Evolutionary conservation across 2,113 vertebrate genomes (phyloP).

Genomic region (Prinia subflava): DNA sequence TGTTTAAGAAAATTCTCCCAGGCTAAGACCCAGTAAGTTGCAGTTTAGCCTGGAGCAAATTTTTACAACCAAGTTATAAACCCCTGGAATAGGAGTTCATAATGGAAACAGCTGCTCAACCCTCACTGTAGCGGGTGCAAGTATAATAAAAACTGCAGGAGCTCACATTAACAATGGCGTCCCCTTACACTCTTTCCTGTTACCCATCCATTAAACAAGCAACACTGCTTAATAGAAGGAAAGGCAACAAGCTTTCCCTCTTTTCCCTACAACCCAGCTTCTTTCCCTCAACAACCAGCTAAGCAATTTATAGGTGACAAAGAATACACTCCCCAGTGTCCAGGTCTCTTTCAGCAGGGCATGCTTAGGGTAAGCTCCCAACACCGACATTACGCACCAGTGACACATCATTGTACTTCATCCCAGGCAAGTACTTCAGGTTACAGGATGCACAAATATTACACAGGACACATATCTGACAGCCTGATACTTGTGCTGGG

Average conservation of each 20-base stretch:
- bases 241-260: constrained; percentile 34
- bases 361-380: not conserved
- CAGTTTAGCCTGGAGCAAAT: constrained; percentile 71
- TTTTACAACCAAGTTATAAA: constrained; percentile 81
- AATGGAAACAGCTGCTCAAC: constrained; percentile 79
- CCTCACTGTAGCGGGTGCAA: constrained; percentile 68
- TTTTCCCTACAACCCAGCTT: not conserved
- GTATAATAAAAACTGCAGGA: constrained; percentile 75
- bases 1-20: constrained; percentile 69
- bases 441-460: not conserved
- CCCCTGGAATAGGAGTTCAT: constrained; percentile 77
- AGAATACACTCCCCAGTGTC: not conserved
- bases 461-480: not conserved
- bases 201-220: constrained; percentile 72
- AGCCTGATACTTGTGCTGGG: not conserved
- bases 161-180: constrained; percentile 71
- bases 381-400: not conserved
- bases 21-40: constrained; percentile 70
- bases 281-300: constrained; percentile 51
- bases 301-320: constrained; percentile 59
- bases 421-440: not conserved
- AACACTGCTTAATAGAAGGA: constrained; percentile 62
- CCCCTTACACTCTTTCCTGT: constrained; percentile 72
- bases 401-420: not conserved
- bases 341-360: not conserved